Evolutionary conservation across 2,888 invertebrate genomes (phyloP).

Genomic region (Dromius quadrimaculatus): DNA sequence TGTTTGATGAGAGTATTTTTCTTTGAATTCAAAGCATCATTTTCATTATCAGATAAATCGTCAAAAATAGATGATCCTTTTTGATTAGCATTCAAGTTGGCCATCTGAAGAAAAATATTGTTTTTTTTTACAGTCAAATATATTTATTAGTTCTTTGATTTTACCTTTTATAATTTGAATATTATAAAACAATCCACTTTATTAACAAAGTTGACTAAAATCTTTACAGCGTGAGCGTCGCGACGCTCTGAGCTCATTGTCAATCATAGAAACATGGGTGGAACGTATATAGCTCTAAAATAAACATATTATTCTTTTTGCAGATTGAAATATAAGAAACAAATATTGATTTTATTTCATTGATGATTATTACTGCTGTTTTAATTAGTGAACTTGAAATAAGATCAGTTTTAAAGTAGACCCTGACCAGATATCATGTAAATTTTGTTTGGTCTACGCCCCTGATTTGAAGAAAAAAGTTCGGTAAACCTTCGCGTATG

Average conservation of each 20-base stretch:
- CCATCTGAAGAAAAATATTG: constrained; percentile 16
- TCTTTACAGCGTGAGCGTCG: constrained; percentile 30
- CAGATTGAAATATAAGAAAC: too few species aligned
- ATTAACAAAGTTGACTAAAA: constrained; percentile 3
- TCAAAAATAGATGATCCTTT: constrained; percentile 62
- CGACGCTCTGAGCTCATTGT: constrained; percentile 16
- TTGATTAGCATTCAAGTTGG: constrained; percentile 47
- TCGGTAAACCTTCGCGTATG: neutral
- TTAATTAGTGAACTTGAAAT: too few species aligned
- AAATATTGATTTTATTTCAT: too few species aligned
- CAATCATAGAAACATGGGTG: too few species aligned
- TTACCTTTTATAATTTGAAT: constrained; percentile 15
- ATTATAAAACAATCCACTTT: neutral
- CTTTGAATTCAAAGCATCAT: constrained; percentile 58
- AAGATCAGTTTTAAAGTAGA: too few species aligned
- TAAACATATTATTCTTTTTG: too few species aligned
- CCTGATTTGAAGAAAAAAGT: neutral
- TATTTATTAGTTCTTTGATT: neutral
- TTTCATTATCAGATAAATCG: constrained; percentile 61
- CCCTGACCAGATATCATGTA: too few species aligned
- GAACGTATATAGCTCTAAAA: too few species aligned
- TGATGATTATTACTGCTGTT: too few species aligned
- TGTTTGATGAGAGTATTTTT: constrained; percentile 42
- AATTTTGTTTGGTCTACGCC: constrained; percentile 1
- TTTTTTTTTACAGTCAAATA: too few species aligned